phyloP scores from a whole-genome alignment of 2,797 vertebrate genomes.

The Champsocephalus esox region DNA sequence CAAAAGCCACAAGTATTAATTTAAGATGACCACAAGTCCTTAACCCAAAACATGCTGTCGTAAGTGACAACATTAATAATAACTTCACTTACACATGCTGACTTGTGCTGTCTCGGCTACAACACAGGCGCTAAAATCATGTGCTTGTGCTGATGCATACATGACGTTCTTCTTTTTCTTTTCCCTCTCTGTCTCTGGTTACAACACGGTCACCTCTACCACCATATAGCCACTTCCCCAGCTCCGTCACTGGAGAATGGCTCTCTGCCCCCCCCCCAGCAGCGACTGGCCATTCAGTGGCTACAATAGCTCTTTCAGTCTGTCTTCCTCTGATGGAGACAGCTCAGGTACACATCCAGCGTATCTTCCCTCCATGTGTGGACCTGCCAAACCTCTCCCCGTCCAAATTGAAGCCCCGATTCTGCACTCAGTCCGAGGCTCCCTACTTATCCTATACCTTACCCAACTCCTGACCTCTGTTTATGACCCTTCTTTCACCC shows the following conservation, averaged over 20 bases:
- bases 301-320: constrained; percentile 88
- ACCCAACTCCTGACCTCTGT: constrained; percentile 24
- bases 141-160: constrained; percentile 7
- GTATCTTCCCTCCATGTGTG: constrained; percentile 41
- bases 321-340: constrained; percentile 85
- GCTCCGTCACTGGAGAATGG: constrained; percentile 86
- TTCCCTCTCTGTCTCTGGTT: constrained; percentile 19
- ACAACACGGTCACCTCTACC: constrained; percentile 19
- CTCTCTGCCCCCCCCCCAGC: constrained; percentile 87
- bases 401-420: constrained; percentile 11
- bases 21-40: background rate
- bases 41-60: background rate
- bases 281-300: constrained; percentile 87
- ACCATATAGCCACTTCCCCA: constrained; percentile 73
- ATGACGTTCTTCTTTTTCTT: constrained; percentile 35
- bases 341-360: constrained; percentile 82
- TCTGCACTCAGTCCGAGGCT: background rate
- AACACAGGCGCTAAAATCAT: background rate
- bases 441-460: constrained; percentile 22
- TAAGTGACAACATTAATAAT: background rate
- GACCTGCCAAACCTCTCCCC: constrained; percentile 34
- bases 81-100: background rate
- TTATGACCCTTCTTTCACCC: constrained; percentile 13
- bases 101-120: background rate
- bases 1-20: no score